These are phyloP conservation scores for Lagorchestes hirsutus DNA, from an alignment of 2,797 vertebrate genomes.

Conservation along the genomic window DNA sequence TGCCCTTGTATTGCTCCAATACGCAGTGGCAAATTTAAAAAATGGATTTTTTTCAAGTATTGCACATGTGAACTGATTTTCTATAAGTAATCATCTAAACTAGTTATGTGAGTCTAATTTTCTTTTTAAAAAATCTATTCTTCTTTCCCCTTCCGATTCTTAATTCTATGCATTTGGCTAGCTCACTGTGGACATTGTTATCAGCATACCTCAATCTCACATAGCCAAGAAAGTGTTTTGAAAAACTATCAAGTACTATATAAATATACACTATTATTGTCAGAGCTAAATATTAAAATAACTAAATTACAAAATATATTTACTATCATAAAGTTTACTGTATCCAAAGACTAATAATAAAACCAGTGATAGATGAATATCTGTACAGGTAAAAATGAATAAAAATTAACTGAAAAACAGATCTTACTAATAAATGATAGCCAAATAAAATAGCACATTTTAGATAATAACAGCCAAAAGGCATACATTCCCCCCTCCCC, in stretches of 20 bases:
- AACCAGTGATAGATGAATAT: background rate
- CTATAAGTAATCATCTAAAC: background rate
- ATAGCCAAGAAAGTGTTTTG: background rate
- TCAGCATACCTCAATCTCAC: background rate
- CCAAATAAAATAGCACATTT: background rate
- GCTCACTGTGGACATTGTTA: background rate
- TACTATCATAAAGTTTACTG: background rate
- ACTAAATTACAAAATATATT: background rate
- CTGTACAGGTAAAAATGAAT: background rate
- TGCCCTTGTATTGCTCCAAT: slow-evolving; percentile 18
- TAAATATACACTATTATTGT: background rate
- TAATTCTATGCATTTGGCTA: background rate
- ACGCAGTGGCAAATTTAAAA: background rate
- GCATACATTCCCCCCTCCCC: background rate
- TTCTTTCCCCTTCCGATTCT: background rate
- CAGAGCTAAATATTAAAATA: background rate
- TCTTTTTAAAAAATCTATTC: background rate
- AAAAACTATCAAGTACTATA: background rate
- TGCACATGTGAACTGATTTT: background rate
- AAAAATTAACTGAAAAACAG: background rate
- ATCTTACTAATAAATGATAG: background rate
- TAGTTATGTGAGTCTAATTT: background rate
- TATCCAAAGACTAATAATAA: background rate
- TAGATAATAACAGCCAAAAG: background rate
- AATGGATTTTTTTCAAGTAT: background rate